Percentiles rank a stretch among this genome's conserved stretches.
phyloP scores from a whole-genome alignment of 2,113 vertebrate species.

The Channa argus region DNA sequence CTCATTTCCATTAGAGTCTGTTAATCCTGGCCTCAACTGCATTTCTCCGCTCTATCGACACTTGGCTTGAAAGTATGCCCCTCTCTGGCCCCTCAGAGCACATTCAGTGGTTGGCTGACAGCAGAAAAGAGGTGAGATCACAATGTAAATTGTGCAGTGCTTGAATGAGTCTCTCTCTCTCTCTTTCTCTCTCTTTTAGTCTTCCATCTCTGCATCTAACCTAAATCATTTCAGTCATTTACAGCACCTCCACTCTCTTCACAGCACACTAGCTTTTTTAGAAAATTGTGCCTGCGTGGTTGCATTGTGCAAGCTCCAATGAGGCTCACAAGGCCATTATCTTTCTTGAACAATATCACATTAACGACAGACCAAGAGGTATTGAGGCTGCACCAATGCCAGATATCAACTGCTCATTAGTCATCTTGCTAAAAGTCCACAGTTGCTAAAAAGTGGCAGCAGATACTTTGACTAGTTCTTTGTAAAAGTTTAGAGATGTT shows the following conservation, averaged over 20 bases:
- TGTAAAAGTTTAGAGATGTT: constrained; percentile 38
- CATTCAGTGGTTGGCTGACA: constrained; percentile 45
- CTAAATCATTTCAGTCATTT: constrained; percentile 39
- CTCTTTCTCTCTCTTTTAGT: not conserved
- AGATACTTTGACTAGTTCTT: constrained; percentile 34
- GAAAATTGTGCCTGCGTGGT: constrained; percentile 11
- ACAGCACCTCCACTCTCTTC: constrained; percentile 24
- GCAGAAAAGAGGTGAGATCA: constrained; percentile 46
- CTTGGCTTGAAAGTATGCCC: constrained; percentile 48
- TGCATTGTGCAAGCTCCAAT: constrained; percentile 26
- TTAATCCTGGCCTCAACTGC: constrained; percentile 30
- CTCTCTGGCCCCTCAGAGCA: constrained; percentile 26
- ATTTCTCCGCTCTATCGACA: constrained; percentile 29
- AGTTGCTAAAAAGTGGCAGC: constrained; percentile 15
- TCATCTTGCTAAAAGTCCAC: constrained; percentile 20
- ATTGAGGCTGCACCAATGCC: constrained; percentile 23
- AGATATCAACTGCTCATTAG: constrained; percentile 38
- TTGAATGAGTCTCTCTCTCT: constrained; percentile 19
- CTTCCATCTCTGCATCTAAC: constrained; percentile 29
- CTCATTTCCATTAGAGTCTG: constrained; percentile 47
- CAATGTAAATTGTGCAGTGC: constrained; percentile 29
- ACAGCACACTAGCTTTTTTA: constrained; percentile 1
- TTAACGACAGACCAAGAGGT: constrained; percentile 36
- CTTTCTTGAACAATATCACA: constrained; percentile 23
- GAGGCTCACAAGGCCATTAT: constrained; percentile 22